A percentile compares a stretch with the other conserved stretches of the same genome.
phyloP scores from a whole-genome alignment of 2,113 vertebrate genomes.

The Beaufortia kweichowensis region DNA sequence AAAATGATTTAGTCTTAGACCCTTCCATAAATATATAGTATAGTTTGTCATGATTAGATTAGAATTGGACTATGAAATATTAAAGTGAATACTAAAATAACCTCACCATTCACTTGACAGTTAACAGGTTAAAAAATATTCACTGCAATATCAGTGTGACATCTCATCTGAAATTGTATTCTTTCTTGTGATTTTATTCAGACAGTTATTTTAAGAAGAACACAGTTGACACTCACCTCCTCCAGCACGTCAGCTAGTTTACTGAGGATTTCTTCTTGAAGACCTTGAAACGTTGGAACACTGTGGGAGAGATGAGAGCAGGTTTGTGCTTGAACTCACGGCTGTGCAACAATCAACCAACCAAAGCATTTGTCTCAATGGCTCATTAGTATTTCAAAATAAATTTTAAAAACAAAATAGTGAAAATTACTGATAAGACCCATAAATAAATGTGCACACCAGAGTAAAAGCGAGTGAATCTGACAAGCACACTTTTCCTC shows the following conservation, averaged over 20 bases:
- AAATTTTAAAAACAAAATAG: neutral
- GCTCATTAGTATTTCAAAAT: neutral
- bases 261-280: slow-evolving; percentile 91
- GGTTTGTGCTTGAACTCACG: neutral
- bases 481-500: neutral
- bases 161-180: too few relatives aligned
- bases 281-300: slow-evolving; percentile 91
- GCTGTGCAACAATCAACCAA: neutral
- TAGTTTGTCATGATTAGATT: too few relatives aligned
- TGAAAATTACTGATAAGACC: neutral
- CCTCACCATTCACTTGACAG: too few relatives aligned
- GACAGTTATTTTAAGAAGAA: neutral
- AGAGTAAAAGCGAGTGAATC: neutral
- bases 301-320: slow-evolving; percentile 71
- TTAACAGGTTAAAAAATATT: too few relatives aligned
- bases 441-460: neutral
- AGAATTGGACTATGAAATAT: too few relatives aligned
- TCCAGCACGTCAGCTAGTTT: slow-evolving; percentile 95
- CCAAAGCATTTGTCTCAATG: neutral
- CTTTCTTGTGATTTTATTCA: neutral
- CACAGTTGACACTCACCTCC: slow-evolving; percentile 75
- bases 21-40: too few relatives aligned
- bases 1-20: too few relatives aligned
- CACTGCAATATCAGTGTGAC: neutral
- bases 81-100: too few relatives aligned